phyloP scores from a whole-genome alignment of 2,797 vertebrate species.

The Pseudochromis fuscus region DNA sequence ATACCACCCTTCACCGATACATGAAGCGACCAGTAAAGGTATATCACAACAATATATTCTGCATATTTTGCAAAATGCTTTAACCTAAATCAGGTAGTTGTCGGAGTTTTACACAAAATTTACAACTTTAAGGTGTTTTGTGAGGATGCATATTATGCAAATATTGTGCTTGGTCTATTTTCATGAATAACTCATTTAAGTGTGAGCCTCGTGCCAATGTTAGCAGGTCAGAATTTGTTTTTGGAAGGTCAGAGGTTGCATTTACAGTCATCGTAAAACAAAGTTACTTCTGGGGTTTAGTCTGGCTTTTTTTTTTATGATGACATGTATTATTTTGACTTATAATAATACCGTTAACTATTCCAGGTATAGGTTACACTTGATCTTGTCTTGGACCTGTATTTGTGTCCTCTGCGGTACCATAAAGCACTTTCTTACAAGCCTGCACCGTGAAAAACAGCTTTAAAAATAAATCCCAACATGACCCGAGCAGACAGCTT shows the following conservation, averaged over 20 bases:
- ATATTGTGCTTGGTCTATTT: too few species aligned
- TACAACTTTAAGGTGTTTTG: not conserved
- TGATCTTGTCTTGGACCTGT: constrained; percentile 1
- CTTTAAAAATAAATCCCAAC: constrained; percentile 58
- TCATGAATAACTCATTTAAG: too few species aligned
- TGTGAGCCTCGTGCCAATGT: constrained; percentile 2
- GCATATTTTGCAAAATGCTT: not conserved
- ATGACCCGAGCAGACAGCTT: constrained; percentile 51
- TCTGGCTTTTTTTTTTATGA: too few species aligned
- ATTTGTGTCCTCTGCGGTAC: constrained; percentile 42
- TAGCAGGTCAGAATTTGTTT: not conserved
- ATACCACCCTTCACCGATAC: constrained; percentile 92
- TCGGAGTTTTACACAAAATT: not conserved
- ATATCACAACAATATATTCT: constrained; percentile 12
- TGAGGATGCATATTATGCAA: not conserved
- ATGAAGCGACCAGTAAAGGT: constrained; percentile 95
- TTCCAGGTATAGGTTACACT: not conserved
- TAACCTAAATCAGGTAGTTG: not conserved
- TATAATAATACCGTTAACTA: not conserved
- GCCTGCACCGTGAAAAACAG: constrained; percentile 29
- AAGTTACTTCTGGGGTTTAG: not conserved
- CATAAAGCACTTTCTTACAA: constrained; percentile 9
- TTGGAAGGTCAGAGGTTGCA: constrained; percentile 1
- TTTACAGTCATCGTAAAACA: not conserved
- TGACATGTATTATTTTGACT: too few species aligned